Base-by-base conservation (phyloP, 1,140 invertebrate species). In the Phthorimaea operculella region DNA sequence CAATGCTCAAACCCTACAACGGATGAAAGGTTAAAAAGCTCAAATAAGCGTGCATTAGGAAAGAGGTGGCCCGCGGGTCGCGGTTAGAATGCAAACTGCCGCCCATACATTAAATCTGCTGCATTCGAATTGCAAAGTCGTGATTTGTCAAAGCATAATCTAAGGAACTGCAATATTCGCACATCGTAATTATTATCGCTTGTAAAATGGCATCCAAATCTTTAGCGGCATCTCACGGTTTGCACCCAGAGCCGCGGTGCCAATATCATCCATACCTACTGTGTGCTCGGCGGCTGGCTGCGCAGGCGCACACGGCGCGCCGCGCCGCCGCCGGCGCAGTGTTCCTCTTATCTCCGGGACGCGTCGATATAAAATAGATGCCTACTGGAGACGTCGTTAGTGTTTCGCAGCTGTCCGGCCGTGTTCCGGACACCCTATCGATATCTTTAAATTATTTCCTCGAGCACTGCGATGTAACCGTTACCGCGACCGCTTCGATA, bases 111-210 rank as follows among this genome's bases (percentile, higher is more conserved):
- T 84, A 83, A 81, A 83, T 81, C 71, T 80, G 76, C 79, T 81
- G 73, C 79, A 83, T 84, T 83, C 72, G 78, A 84, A 84, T 83
- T 83, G 81, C 81, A 69, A 83, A 84, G 79, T 84, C 81, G 79
- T 84, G 81, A 84, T 84, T 84, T 84, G 81, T 84, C 81, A 84
- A 84, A 84, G 81, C 73, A 84, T 82, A 84, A 81, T 82, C 77
- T 79, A 79, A 81, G 77, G 79, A 78, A 82, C 78, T 73, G 73
- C 81, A 76, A 77, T 84, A 82, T 84, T 84, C 79, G 79, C 81
- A 84, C 81, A 81, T 84, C 81, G 81, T 84, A 82, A 82, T 84
- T 82, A 82, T 84, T 84, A 82, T 80, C 78, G 67, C 64, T 70
- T 55, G 74, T 73, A 84, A 79, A 80, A 82, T 79, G 74, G 74